phyloP scores from a whole-genome alignment of 2,113 vertebrate genomes.

The Thryonomys swinderianus region DNA sequence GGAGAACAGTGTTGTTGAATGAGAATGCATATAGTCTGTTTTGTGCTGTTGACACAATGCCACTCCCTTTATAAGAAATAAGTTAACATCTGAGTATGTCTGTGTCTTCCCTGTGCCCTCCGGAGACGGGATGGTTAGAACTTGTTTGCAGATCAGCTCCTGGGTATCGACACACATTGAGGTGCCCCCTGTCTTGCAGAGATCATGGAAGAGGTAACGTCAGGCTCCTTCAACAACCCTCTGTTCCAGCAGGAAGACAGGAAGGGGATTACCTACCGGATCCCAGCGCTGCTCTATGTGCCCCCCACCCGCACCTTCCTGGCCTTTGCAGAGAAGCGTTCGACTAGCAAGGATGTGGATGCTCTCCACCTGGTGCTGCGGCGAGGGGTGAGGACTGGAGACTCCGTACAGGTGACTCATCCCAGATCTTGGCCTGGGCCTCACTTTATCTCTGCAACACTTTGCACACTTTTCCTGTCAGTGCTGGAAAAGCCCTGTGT shows the following conservation, averaged over 20 bases:
- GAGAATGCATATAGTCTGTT: neutral
- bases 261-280: slow-evolving; percentile 90
- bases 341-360: slow-evolving; percentile 86
- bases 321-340: slow-evolving; percentile 94
- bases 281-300: slow-evolving; percentile 93
- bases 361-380: slow-evolving; percentile 93
- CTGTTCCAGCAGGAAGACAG: slow-evolving; percentile 88
- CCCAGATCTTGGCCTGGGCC: neutral
- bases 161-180: neutral
- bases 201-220: neutral
- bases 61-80: neutral
- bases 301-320: slow-evolving; percentile 87
- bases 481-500: neutral
- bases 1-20: neutral
- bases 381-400: slow-evolving; percentile 85
- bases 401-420: slow-evolving; percentile 88
- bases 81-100: neutral
- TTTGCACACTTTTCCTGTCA: neutral
- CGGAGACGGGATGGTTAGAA: neutral
- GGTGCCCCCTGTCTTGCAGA: neutral
- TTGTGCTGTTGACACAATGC: neutral
- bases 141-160: neutral
- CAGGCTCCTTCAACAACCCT: neutral
- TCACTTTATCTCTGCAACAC: neutral
- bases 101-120: neutral